Evolutionary conservation across 1,140 invertebrate species (phyloP), one percentile per base, ranked within the genome.

Genomic region (Pissodes strobi): DNA sequence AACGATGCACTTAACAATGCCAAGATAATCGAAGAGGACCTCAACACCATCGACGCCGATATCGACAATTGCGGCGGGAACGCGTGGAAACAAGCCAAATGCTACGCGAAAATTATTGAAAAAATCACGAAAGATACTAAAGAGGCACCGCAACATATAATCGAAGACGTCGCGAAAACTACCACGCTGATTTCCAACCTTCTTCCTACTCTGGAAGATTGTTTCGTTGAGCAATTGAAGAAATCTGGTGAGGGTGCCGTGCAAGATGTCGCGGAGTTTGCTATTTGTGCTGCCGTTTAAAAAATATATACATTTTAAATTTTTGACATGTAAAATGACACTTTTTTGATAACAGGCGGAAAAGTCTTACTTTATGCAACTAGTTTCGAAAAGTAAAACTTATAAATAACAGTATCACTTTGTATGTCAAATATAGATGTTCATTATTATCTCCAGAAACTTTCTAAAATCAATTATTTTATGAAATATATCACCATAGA

Each of bases 91-190:
- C 17, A 57, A 19, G 48, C 43, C 0, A 52, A 39, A 27, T 62
- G 59, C 18, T 62, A 62, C 46, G 59, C 59, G 12, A 62, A 62
- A 53, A 12, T 62, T 15, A 10, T 41, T 8, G 59, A 22, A 22
- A 45, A 39, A 34, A 62, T 62, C 15, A 48, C 38, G 4, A 34
- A 62, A 52, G 59, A 62, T 12, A 41, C 59, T 13, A 41, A 27
- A n/a, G 9, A 15, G 3, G 46, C 48, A 2, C 59, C 59, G 8
- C 30, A 51, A 13, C 27, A 62, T 19, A 62, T 62, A 10, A 37
- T 37, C 3, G 46, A 51, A 41, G 59, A 62, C 21, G 59, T 48
- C n/a, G 17, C 27, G 8, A 52, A 62, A 10, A 27, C 48, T 3
- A 48, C 48, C 6, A 9, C 19, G 5, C 41, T 62, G 27, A 17